Evolutionary conservation across 2,797 vertebrate genomes (phyloP), one percentile per base, ranked within the genome.

Genomic region (Phaenicophaeus curvirostris): DNA sequence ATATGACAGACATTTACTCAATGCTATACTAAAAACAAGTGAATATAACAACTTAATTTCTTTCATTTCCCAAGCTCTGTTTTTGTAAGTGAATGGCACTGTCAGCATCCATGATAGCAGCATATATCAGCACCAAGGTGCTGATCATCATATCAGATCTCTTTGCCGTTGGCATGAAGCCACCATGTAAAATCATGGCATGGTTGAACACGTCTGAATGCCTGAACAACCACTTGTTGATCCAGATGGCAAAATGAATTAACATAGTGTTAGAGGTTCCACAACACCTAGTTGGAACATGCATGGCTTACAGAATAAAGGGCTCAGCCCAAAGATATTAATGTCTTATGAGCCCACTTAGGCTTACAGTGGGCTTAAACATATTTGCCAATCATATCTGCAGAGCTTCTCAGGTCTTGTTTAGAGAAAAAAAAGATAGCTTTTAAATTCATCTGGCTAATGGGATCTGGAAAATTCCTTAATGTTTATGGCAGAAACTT

Each of bases 181-280:
- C 76, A 20, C 48, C 20, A 27, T 89, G 88, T 83, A 80, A 94
- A 95, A 94, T 71, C 55, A 25, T 1, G n/a, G 85, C 90, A 85
- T 35, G 92, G 77, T 13, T 85, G 85, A 94, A 76, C 92, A 80
- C 2, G 85, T 50, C 58, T 3, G 5, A 90, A 90, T 86, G 85
- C 59, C 59, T 90, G 66, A 89, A 85, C 4, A 25, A 90, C 84
- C 80, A 94, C 90, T 93, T 80, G 87, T 85, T 90, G 87, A 90
- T 94, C 48, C 85, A 76, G 67, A 75, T 79, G 66, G 80, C 71
- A 94, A 93, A 94, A 82, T 15, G 83, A 94, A 78, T 83, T 89
- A 89, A 85, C 50, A 71, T 3, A 15, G 13, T n/a, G 77, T 57
- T 69, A 86, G 44, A 90, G 42, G 74, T 66, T 94, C 83, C 81